A percentile compares a stretch with the other conserved stretches of the same genome.
These are phyloP conservation scores for Porphyrio hochstetteri DNA, from an alignment of 2,113 vertebrate genomes.

Conservation along the genomic window DNA sequence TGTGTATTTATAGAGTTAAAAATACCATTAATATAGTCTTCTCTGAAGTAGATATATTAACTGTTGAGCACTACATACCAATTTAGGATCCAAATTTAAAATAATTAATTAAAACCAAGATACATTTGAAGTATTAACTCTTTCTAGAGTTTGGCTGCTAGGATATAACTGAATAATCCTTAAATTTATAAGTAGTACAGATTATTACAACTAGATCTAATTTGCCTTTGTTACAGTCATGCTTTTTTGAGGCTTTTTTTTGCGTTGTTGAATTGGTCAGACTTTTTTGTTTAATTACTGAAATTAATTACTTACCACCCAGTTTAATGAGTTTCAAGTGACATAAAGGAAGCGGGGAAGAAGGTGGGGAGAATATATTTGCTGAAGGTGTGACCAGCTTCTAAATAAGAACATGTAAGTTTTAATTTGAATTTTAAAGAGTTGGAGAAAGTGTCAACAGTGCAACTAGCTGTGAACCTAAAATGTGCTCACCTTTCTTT, in stretches of 20 bases:
- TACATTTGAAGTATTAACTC: neutral
- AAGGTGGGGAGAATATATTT: neutral
- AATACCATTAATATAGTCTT: neutral
- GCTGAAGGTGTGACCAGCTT: neutral
- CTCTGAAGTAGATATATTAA: neutral
- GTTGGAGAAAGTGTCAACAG: neutral
- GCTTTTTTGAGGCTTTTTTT: neutral
- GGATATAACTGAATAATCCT: neutral
- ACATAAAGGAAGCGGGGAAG: neutral
- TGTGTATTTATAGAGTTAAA: neutral
- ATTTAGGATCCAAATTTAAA: neutral
- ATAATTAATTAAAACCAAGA: neutral
- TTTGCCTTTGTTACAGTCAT: neutral
- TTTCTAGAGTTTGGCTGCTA: neutral
- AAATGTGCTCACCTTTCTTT: neutral
- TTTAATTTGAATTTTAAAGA: neutral
- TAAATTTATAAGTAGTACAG: neutral
- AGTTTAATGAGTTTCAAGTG: neutral
- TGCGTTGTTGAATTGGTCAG: neutral
- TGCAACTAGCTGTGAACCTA: neutral
- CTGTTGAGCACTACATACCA: neutral
- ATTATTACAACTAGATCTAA: neutral
- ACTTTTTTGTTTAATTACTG: neutral
- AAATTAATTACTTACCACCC: neutral
- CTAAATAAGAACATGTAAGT: neutral